Conservation (phyloP, 1,140 invertebrate species). For the Aphaenogaster rudis region DNA sequence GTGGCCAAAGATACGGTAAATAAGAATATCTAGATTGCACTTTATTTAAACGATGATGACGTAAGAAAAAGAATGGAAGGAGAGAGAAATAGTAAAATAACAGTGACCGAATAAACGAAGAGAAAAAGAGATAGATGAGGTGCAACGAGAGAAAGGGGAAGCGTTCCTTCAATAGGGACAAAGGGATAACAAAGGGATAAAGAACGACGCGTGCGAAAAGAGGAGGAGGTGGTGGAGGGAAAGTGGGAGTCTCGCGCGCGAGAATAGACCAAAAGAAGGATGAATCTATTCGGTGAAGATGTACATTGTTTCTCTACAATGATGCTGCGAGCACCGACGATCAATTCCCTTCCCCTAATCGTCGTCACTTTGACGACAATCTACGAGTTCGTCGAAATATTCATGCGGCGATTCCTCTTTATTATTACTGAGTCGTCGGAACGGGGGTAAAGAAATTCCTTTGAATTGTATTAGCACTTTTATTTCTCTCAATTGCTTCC, state of each 20-base stretch:
- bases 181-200: constrained; percentile 50
- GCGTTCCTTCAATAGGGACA: constrained; percentile 25
- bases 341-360: constrained; percentile 26
- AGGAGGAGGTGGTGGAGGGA: neutral
- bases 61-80: neutral
- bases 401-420: neutral
- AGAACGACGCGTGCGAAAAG: constrained; percentile 53
- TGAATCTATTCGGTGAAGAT: constrained; percentile 32
- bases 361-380: constrained; percentile 22
- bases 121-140: constrained; percentile 11
- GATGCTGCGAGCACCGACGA: neutral
- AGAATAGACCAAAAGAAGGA: constrained; percentile 38
- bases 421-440: neutral
- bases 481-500: constrained; percentile 7
- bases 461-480: constrained; percentile 33
- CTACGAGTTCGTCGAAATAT: constrained; percentile 28
- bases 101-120: constrained; percentile 45
- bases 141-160: constrained; percentile 22
- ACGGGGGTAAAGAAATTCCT: neutral
- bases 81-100: neutral
- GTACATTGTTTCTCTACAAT: constrained; percentile 44
- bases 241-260: constrained; percentile 25
- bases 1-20: neutral
- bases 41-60: constrained; percentile 23
- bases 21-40: neutral